Base-by-base conservation (phyloP, 2,113 vertebrate species). In the Furnarius figulus region DNA sequence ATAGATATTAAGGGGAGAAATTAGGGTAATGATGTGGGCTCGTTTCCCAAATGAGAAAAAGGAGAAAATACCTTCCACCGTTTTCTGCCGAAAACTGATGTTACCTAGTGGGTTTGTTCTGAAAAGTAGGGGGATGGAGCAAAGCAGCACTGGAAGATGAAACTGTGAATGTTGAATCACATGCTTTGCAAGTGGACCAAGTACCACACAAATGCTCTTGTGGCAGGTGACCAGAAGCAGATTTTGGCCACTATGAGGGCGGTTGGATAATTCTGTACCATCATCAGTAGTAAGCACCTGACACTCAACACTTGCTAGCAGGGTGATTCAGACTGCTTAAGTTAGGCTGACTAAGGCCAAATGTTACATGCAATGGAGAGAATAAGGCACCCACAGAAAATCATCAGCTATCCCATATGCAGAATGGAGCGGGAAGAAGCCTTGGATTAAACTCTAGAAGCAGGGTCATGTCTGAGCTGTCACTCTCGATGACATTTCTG, bases 221-320 rank as follows among this genome's bases (percentile, higher is more conserved):
- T 77, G 65, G 30, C 52, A 95, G 76, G 47, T 35, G 39, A 86
- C 25, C 33, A 88, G 55, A 71, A 70, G 24, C 17, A 71, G 37
- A 85, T 87, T 89, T 84, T 55, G 70, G 10, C 15, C 40, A 30
- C 5, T 72, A 10, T 35, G 30, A 50, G 19, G 24, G 23, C 25
- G 83, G 28, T 73, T 79, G 76, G 37, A 50, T 65, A 73, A 90
- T 70, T 76, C 62, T 83, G 14, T 62, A 18, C 13, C 20, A 25
- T 53, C 20, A 86, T 63, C 65, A 70, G 42, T 12, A 50, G 27
- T 12, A 65, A 85, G 71, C 14, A 76, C 35, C 39, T 75, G 71
- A 68, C 17, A 53, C 49, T 88, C 0, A 0, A 46, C 24, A 37
- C 35, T 66, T 1, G 1, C 19, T 50, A 65, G 17, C 30, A 63